Base-by-base conservation (phyloP, 1,140 invertebrate genomes). In the Homalodisca vitripennis region DNA sequence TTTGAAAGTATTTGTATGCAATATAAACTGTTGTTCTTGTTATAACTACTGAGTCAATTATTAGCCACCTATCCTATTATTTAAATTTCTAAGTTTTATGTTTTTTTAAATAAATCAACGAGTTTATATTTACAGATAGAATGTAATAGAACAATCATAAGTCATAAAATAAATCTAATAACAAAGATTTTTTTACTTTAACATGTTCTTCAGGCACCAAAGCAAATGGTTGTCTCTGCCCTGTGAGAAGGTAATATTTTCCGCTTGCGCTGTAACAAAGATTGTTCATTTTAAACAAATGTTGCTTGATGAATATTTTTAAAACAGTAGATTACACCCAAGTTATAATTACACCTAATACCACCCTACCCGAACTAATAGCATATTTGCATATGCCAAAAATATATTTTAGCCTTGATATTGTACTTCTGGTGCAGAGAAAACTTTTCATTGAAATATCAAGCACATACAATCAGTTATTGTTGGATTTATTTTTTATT, bases 101-200 rank as follows among this genome's bases (percentile, higher is more conserved):
- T n/a, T n/a, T n/a, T n/a, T n/a, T n/a, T n/a, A n/a, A n/a, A n/a
- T n/a, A n/a, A n/a, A n/a, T n/a, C n/a, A n/a, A n/a, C n/a, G n/a
- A n/a, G n/a, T n/a, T n/a, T n/a, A n/a, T n/a, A n/a, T n/a, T n/a
- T n/a, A n/a, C n/a, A n/a, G n/a, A n/a, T n/a, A n/a, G n/a, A n/a
- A n/a, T n/a, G n/a, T n/a, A n/a, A n/a, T n/a, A n/a, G n/a, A n/a
- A n/a, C n/a, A n/a, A n/a, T n/a, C n/a, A n/a, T n/a, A n/a, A n/a
- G 26, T 60, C 55, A 27, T 60, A 27, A 27, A 60, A 30, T 6
- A 60, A 27, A 24, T 60, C 55, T 13, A 60, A 12, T 10, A 26
- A n/a, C 3, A 60, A n/a, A 27, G 55, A 60, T 26, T 60, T 60
- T 26, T 60, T 60, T 27, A 60, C 55, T 27, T 60, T 26, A 24